Evolutionary conservation across 2,113 vertebrate species (phyloP), one percentile per base, ranked within the genome.

Genomic region (Mustelus asterias): DNA sequence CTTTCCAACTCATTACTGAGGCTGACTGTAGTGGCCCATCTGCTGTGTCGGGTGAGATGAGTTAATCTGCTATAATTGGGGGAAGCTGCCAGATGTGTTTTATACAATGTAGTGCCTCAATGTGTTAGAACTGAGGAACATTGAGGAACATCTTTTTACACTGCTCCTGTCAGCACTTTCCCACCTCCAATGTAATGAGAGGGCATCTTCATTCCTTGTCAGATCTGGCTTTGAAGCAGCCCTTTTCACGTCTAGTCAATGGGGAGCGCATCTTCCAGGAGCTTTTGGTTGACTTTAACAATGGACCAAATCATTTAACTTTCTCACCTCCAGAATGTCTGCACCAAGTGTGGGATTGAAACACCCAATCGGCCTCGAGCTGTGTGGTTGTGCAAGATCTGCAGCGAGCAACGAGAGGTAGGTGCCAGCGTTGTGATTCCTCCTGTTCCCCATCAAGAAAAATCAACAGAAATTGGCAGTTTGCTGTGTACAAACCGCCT

Each of bases 371-470:
- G 98, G 29, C 98, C 97, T 0, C 97, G 97, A 33, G 96, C 98
- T 0, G 96, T 97, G 96, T 99, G 99, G 99, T 97, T 99, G 63
- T 99, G 99, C 97, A 98, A 98, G 96, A 99, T 99, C 97, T 99
- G 99, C 98, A 98, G 97, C 0, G 99, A 99, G 96, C 98, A 99
- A 96, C 97, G 98, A 96, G 99, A 99, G 99, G 99, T 99, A 96
- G 98, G 98, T 96, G 9, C 29, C 9, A 29, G 1, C 60, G 67
- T 5, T 8, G 37, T 60, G 18, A 16, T 10, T n/a, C 5, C 11
- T 1, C 1, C 7, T 1, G 20, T 8, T 37, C 60, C 60, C 22
- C 2, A 54, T 54, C 48, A 41, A 2, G 26, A 72, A 29, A 72
- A 8, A n/a, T 83, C 0, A 18, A 37, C n/a, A 48, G 83, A 88